Base-by-base conservation (phyloP, 2,797 vertebrate species). In the Microcaecilia unicolor region DNA sequence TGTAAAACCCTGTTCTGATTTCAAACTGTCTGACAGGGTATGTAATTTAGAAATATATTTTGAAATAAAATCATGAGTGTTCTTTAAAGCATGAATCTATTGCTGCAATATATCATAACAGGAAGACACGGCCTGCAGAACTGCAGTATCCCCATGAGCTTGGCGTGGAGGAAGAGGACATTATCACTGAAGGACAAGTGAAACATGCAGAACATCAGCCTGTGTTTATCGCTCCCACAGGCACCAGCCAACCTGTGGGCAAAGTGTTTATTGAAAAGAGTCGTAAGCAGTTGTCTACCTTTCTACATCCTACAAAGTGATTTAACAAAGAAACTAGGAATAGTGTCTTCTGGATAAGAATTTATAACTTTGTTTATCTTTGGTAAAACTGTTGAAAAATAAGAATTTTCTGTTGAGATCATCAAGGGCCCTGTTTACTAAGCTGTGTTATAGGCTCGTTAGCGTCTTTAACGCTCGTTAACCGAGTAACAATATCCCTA, bases 211-310 rank as follows among this genome's bases (percentile, higher is more conserved):
- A 77, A 8, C 90, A 84, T 15, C 89, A 86, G 32, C 72, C 87
- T 22, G 49, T 92, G 32, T 95, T 94, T 60, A 70, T 88, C 1
- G 86, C 87, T 10, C 89, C 93, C 2, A 78, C 75, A 21, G 80
- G 87, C 11, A 65, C 79, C 44, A 98, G 95, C 73, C 93, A 95
- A 58, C 90, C 92, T 3, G 83, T 96, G 10, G 80, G 86, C 47
- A 99, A 94, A 61, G 76, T 97, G 15, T 98, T 99, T 31, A 82
- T 99, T 5, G 95, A 99, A 67, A 89, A 83, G 64, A 91, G 68
- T 56, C 77, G 95, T 99, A 73, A 86, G 94, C 88, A 21, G 15
- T n/a, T n/a, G n/a, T n/a, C n/a, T n/a, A n/a, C n/a, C n/a, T n/a
- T n/a, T n/a, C n/a, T n/a, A n/a, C n/a, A n/a, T n/a, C n/a, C n/a